phyloP scores from a whole-genome alignment of 2,888 invertebrate species.

The Busseola fusca region DNA sequence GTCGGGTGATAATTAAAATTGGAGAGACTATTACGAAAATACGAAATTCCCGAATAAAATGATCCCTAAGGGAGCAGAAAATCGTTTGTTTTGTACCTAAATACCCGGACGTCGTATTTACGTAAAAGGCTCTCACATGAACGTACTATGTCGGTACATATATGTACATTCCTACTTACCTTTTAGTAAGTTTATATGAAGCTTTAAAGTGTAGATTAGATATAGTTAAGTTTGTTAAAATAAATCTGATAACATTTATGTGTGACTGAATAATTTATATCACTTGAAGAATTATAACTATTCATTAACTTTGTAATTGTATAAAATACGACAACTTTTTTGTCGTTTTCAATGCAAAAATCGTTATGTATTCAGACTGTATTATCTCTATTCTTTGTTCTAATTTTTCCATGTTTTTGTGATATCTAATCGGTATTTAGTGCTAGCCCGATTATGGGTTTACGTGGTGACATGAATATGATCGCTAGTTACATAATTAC shows the following conservation, averaged over 20 bases:
- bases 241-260: constrained; percentile 68
- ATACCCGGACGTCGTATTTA: constrained; percentile 32
- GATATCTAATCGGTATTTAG: constrained; percentile 66
- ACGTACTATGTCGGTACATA: constrained; percentile 50
- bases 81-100: constrained; percentile 23
- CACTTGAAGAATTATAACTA: constrained; percentile 60
- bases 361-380: constrained; percentile 53
- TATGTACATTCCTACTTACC: constrained; percentile 71
- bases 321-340: constrained; percentile 35
- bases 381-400: constrained; percentile 34
- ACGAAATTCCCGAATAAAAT: constrained; percentile 28
- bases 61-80: constrained; percentile 29
- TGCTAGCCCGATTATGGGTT: constrained; percentile 48
- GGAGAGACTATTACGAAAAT: constrained; percentile 46
- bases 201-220: constrained; percentile 83
- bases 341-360: constrained; percentile 52
- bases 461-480: constrained; percentile 49
- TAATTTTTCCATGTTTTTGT: constrained; percentile 62
- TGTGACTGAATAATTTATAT: constrained; percentile 73
- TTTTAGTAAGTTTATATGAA: constrained; percentile 77
- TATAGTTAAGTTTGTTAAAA: constrained; percentile 65
- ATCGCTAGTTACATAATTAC: constrained; percentile 57
- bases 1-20: constrained; percentile 44
- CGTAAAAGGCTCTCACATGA: constrained; percentile 29
- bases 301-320: constrained; percentile 60